Conservation (phyloP, 2,113 vertebrate genomes). For the Talpa occidentalis region DNA sequence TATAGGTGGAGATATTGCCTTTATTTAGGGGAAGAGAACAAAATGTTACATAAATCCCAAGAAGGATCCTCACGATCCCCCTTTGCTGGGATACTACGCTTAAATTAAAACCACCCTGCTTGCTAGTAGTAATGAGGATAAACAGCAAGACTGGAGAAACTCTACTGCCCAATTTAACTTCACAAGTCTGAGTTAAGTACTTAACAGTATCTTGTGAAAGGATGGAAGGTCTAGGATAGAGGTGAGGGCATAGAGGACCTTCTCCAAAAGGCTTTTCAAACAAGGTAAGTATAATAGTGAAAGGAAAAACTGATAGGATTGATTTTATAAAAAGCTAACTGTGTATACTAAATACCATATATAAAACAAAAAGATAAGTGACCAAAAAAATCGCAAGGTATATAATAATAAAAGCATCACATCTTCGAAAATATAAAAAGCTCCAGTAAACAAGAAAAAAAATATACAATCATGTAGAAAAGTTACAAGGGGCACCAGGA, state of each 20-base stretch:
- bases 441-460: conserved; percentile 30
- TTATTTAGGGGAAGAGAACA: conserved; percentile 5
- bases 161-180: conserved; percentile 5
- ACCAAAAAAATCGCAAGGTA: conserved; percentile 31
- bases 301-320: neutral
- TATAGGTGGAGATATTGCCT: conserved; percentile 35
- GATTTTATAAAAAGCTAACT: conserved; percentile 10
- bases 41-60: conserved; percentile 37
- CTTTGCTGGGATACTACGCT: neutral
- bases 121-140: conserved; percentile 19
- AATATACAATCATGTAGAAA: neutral
- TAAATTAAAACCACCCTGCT: conserved; percentile 45
- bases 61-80: conserved; percentile 25
- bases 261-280: conserved; percentile 44
- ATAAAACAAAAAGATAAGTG: conserved; percentile 32
- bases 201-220: neutral
- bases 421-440: conserved; percentile 58
- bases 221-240: too few species aligned
- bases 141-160: neutral
- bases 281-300: neutral
- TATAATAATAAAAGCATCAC: neutral
- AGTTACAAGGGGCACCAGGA: conserved; percentile 18
- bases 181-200: conserved; percentile 14
- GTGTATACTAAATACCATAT: neutral
- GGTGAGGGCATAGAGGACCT: neutral